Conservation (phyloP, 2,113 vertebrate species). For the Hyaena hyaena region DNA sequence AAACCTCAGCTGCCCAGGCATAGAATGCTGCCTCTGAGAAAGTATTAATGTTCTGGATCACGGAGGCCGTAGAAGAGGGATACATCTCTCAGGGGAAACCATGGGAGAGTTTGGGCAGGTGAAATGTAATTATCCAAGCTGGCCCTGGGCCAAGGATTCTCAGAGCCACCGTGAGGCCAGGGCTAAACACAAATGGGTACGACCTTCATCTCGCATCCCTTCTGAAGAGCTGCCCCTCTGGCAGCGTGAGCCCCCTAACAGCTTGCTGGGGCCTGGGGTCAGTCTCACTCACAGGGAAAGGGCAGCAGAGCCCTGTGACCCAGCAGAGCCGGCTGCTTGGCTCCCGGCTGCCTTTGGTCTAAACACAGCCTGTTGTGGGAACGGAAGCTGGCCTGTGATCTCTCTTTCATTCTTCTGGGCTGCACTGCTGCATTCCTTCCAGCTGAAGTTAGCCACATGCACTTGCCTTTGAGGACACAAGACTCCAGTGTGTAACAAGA, state of each 20-base stretch:
- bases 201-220: constrained; percentile 66
- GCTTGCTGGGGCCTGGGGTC: constrained; percentile 65
- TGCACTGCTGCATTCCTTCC: background rate
- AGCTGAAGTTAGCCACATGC: background rate
- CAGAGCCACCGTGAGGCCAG: background rate
- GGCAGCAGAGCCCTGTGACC: constrained; percentile 30
- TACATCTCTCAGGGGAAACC: constrained; percentile 51
- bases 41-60: constrained; percentile 67
- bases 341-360: background rate
- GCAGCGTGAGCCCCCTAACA: constrained; percentile 33
- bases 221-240: constrained; percentile 49
- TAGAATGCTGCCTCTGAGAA: constrained; percentile 45
- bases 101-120: constrained; percentile 60
- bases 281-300: constrained; percentile 43
- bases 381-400: constrained; percentile 53
- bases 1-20: constrained; percentile 43
- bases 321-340: constrained; percentile 23
- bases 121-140: constrained; percentile 79
- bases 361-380: constrained; percentile 39
- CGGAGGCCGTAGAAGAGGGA: constrained; percentile 48
- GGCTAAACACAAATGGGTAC: constrained; percentile 47
- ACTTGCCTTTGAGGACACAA: constrained; percentile 25
- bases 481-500: constrained; percentile 19
- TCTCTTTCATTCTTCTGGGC: background rate
- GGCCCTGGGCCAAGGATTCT: constrained; percentile 69